Evolutionary conservation across 2,888 invertebrate genomes (phyloP).

Genomic region (Volucella zonaria): DNA sequence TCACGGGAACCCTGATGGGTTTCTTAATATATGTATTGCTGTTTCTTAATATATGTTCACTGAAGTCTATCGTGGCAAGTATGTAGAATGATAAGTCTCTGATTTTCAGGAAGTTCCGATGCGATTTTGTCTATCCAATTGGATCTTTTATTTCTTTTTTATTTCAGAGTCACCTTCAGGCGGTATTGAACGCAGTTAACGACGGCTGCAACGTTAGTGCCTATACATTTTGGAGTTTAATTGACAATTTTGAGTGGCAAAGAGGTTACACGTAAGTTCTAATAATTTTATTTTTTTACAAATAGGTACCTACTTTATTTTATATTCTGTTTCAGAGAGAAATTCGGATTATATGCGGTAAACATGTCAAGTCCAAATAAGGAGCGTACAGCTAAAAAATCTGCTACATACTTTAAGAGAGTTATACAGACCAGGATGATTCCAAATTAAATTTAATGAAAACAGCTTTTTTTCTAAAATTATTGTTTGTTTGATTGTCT

Average conservation of each 20-base stretch:
- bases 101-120: background rate
- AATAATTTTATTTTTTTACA: slow-evolving; percentile 35
- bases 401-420: slow-evolving; percentile 84
- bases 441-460: slow-evolving; percentile 8
- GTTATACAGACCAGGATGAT: slow-evolving; percentile 80
- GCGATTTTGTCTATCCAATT: background rate
- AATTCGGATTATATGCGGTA: slow-evolving; percentile 88
- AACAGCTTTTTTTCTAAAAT: too few species aligned
- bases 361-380: slow-evolving; percentile 85
- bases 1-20: too few species aligned
- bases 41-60: too few species aligned
- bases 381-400: slow-evolving; percentile 86
- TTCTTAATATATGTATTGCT: too few species aligned
- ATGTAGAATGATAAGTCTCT: too few species aligned
- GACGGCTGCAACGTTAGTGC: slow-evolving; percentile 77
- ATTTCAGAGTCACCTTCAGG: slow-evolving; percentile 79
- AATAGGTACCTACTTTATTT: background rate
- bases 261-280: slow-evolving; percentile 78
- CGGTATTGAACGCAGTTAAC: slow-evolving; percentile 77
- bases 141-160: slow-evolving; percentile 70
- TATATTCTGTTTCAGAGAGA: slow-evolving; percentile 83
- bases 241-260: slow-evolving; percentile 80
- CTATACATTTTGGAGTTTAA: slow-evolving; percentile 78
- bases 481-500: too few species aligned
- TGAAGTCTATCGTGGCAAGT: too few species aligned